A percentile compares a stretch with the other conserved stretches of the same genome.
phyloP scores from a whole-genome alignment of 2,113 vertebrate genomes.

The Bambusicola thoracicus region DNA sequence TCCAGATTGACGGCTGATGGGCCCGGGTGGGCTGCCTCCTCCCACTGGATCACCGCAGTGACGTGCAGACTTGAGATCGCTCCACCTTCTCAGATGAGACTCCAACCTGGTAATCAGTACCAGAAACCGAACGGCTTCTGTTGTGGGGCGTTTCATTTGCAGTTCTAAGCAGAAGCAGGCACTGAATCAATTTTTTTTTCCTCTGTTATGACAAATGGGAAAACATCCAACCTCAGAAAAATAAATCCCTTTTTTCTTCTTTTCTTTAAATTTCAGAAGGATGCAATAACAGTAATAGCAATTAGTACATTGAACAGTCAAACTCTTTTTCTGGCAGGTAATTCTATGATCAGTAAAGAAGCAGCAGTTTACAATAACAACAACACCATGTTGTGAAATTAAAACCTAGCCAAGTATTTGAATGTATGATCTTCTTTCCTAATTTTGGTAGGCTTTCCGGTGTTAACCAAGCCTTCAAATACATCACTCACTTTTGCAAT shows the following conservation, averaged over 20 bases:
- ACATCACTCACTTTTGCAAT: not conserved
- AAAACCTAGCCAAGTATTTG: not conserved
- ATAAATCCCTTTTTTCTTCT: not conserved
- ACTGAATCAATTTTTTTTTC: conserved; percentile 16
- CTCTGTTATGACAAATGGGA: not conserved
- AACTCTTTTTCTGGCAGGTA: not conserved
- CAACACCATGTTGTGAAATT: conserved; percentile 12
- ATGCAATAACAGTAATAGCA: not conserved
- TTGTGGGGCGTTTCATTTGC: not conserved
- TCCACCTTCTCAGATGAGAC: not conserved
- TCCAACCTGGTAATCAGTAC: not conserved
- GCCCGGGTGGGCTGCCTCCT: conserved; percentile 2
- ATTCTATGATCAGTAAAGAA: not conserved
- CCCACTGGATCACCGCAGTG: not conserved
- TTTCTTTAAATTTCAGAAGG: not conserved
- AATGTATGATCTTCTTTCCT: not conserved
- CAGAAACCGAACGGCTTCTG: conserved; percentile 15
- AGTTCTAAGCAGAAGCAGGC: conserved; percentile 4
- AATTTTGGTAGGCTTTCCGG: not conserved
- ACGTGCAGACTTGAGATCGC: not conserved
- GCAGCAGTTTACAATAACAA: not conserved
- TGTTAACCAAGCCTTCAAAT: not conserved
- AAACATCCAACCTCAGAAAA: not conserved
- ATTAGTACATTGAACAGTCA: not conserved
- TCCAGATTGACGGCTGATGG: conserved; percentile 1